Base-by-base conservation (phyloP, 2,888 invertebrate genomes). In the Diadromus collaris region DNA sequence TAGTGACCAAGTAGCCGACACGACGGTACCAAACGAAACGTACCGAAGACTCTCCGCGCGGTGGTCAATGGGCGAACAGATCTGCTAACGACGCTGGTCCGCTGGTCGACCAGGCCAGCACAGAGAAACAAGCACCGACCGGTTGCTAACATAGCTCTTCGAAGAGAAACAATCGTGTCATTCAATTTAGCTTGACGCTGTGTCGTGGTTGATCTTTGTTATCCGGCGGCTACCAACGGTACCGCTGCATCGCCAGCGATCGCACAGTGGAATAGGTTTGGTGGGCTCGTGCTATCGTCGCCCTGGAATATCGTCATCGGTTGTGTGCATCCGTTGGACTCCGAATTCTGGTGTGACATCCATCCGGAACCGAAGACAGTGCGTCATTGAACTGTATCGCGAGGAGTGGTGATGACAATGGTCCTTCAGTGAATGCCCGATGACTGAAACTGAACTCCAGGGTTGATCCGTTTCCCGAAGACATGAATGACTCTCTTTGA, bases 1-100 rank as follows among this genome's bases (percentile, higher is more conserved):
- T 82, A 80, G 83, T 81, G 76, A 81, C 73, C 79, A 81, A 82
- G 82, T 84, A 76, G 79, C 78, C 82, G 83, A 77, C 68, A 76
- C 77, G 83, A 75, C 79, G 73, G 69, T 78, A 82, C 61, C 71
- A 34, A 63, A 70, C 69, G 63, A 54, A 70, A 44, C 38, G 60
- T 58, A 24, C 7, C 58, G 44, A 58, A 54, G 38, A 56, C 38
- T 41, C 29, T 44, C 16, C 54, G 65, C 44, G 44, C 69, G 41
- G 51, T 60, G 70, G 51, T 75, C 54, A 75, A 78, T 65, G 80
- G 38, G 65, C 76, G 65, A 64, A 56, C 71, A 27, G 75, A 67
- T 41, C 65, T 44, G 48, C 64, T 51, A 60, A 29, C 70, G 19
- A 51, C 65, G 65, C 48, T 60, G 44, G 24, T 51, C 65, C 16